Conservation (phyloP, 1,140 invertebrate species). For the Scylla paramamosain region DNA sequence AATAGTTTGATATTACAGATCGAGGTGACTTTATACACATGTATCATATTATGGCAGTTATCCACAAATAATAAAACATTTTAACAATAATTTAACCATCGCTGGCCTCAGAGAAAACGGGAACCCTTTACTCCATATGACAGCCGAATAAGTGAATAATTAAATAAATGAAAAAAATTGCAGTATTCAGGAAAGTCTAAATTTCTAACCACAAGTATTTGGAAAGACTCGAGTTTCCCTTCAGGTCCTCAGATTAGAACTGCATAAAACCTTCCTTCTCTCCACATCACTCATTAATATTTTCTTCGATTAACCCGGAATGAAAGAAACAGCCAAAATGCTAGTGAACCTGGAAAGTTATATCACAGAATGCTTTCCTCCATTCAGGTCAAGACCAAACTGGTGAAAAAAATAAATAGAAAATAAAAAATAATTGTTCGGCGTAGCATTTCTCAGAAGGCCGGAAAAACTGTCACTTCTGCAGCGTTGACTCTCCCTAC, state of each 20-base stretch:
- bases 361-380: background rate
- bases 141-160: background rate
- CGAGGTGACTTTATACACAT: no score
- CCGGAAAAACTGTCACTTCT: background rate
- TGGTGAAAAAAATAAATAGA: background rate
- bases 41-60: no score
- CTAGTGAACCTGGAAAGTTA: background rate
- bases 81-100: no score
- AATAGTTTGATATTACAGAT: no score
- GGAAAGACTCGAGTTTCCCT: background rate
- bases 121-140: no score
- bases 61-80: no score
- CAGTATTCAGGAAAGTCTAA: background rate
- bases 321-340: background rate
- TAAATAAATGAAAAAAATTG: background rate
- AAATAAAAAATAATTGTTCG: background rate
- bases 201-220: background rate
- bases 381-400: background rate
- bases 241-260: no score
- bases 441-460: background rate
- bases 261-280: no score
- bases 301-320: no score
- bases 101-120: no score
- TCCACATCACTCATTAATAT: no score
- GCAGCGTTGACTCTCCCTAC: background rate